Percentiles rank a stretch among this genome's conserved stretches.
Conservation (phyloP, 2,888 invertebrate species). For the Orchesella flavescens region DNA sequence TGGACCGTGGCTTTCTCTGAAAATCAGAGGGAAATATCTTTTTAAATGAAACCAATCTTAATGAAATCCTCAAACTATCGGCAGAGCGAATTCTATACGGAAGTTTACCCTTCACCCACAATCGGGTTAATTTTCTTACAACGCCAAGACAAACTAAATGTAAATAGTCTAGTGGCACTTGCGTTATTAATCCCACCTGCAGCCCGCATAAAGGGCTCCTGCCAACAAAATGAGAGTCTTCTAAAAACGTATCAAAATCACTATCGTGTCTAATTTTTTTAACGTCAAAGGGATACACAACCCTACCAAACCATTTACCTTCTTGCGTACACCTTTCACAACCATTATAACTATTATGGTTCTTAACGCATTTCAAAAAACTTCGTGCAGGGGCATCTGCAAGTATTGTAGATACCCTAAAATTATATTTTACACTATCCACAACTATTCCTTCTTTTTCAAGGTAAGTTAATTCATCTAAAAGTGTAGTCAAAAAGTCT, state of each 20-base stretch:
- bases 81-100: neutral
- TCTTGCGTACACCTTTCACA: constrained; percentile 34
- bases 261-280: neutral
- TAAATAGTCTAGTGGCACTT: constrained; percentile 43
- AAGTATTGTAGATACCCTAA: constrained; percentile 25
- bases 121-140: neutral
- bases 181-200: constrained; percentile 18
- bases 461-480: neutral
- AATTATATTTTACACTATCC: neutral
- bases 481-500: neutral
- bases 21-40: constrained; percentile 38
- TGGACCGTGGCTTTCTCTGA: constrained; percentile 46
- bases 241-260: neutral
- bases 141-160: constrained; percentile 45
- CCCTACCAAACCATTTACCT: constrained; percentile 31
- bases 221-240: neutral
- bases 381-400: constrained; percentile 48
- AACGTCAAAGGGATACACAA: constrained; percentile 21
- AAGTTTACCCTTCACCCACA: constrained; percentile 35
- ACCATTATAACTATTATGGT: constrained; percentile 36
- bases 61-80: neutral
- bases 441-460: neutral
- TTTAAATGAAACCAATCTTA: neutral
- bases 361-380: constrained; percentile 23
- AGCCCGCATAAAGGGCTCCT: neutral